A percentile compares a stretch with the other conserved stretches of the same genome.
phyloP scores from a whole-genome alignment of 2,888 invertebrate genomes.

The Standfussiana lucernea region DNA sequence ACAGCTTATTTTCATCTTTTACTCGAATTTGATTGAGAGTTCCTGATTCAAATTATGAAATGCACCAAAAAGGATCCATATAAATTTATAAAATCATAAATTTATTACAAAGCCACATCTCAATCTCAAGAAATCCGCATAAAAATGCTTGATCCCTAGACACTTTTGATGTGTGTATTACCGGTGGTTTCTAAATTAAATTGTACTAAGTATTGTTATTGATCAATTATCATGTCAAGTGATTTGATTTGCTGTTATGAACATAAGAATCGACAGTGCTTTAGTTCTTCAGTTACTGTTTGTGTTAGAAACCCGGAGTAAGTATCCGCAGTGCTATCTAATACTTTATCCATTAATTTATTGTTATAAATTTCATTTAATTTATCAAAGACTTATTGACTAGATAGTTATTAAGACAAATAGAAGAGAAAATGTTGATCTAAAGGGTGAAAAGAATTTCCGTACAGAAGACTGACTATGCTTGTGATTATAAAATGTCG shows the following conservation, averaged over 20 bases:
- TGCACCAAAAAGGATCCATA: no score
- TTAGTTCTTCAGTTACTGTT: background rate
- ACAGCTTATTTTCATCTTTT: no score
- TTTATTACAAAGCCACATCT: no score
- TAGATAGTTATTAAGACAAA: conserved; percentile 14
- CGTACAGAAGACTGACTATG: conserved; percentile 48
- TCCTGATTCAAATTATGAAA: no score
- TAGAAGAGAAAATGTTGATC: conserved; percentile 11
- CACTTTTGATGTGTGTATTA: no score
- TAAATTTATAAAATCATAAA: no score
- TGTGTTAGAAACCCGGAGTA: background rate
- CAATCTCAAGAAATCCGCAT: no score
- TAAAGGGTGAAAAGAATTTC: conserved; percentile 15
- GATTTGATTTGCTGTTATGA: background rate
- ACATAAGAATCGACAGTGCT: background rate
- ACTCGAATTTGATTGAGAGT: no score
- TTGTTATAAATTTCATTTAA: background rate
- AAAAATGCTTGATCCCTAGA: no score
- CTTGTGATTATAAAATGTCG: conserved; percentile 33
- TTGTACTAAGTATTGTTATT: background rate
- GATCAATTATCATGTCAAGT: background rate
- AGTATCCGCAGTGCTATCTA: background rate
- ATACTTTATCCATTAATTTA: background rate
- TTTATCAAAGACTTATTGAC: conserved; percentile 9
- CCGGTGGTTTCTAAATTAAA: background rate